These are phyloP conservation scores for Enteromius argenteus DNA, from an alignment of 2,797 vertebrate species.

Conservation along the genomic window DNA sequence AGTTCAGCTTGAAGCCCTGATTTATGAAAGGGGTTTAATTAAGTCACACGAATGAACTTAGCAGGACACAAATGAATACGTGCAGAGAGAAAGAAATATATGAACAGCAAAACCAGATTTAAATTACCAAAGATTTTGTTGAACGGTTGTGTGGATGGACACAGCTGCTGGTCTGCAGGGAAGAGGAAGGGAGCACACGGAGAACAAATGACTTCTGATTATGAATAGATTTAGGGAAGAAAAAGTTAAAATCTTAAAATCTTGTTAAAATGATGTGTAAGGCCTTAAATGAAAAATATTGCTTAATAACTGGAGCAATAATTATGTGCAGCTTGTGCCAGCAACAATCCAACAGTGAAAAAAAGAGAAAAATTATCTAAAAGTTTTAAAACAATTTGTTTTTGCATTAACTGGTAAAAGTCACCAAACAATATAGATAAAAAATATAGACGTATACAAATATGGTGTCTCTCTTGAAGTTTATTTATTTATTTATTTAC, in stretches of 20 bases:
- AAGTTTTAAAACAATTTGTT: background rate
- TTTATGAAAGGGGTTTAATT: slow-evolving; percentile 34
- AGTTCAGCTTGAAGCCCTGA: background rate
- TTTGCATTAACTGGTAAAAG: background rate
- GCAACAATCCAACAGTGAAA: background rate
- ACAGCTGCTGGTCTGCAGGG: slow-evolving; percentile 2
- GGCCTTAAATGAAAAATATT: background rate
- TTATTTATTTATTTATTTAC: too few species aligned
- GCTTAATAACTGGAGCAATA: background rate
- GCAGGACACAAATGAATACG: slow-evolving; percentile 4
- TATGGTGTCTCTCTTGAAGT: background rate
- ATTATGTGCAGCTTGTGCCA: background rate
- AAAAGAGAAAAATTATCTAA: background rate
- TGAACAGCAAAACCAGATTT: background rate
- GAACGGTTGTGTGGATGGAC: slow-evolving; percentile 11
- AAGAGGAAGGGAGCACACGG: background rate
- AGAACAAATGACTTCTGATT: background rate
- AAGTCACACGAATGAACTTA: slow-evolving; percentile 7
- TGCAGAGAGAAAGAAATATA: slow-evolving; percentile 7
- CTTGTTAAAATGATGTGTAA: background rate
- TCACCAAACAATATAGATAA: background rate
- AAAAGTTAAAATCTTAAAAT: background rate
- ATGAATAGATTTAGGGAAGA: background rate
- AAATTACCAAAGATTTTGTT: slow-evolving; percentile 25
- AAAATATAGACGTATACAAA: background rate